These are phyloP conservation scores for Sceloporus tristichus DNA, from an alignment of 2,113 vertebrate genomes.

Conservation along the genomic window DNA sequence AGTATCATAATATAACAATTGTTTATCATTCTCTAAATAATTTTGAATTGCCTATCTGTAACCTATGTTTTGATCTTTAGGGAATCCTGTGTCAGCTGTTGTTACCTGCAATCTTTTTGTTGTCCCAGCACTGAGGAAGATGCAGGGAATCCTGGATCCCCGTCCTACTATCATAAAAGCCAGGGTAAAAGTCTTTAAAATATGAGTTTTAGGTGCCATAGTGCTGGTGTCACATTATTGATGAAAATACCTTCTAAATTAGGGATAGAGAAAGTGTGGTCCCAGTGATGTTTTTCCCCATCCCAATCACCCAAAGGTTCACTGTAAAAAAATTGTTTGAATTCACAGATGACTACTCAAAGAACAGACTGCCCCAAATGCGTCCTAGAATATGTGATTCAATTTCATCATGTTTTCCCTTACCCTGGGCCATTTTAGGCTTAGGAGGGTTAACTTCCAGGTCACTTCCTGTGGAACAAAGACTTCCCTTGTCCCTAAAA, in stretches of 20 bases:
- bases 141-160: conserved; percentile 99
- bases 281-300: too few relatives aligned
- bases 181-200: conserved; percentile 84
- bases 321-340: too few relatives aligned
- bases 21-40: conserved; percentile 38
- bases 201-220: conserved; percentile 9
- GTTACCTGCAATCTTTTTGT: conserved; percentile 99
- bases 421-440: too few relatives aligned
- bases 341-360: too few relatives aligned
- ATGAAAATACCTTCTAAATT: too few relatives aligned
- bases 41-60: conserved; percentile 27
- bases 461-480: too few relatives aligned
- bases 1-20: conserved; percentile 13
- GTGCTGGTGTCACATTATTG: conserved; percentile 18
- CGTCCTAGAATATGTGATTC: neutral
- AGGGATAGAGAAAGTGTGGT: too few relatives aligned
- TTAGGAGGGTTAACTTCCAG: too few relatives aligned
- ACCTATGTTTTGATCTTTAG: conserved; percentile 75
- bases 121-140: conserved; percentile 98
- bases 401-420: too few relatives aligned
- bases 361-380: neutral
- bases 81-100: conserved; percentile 98
- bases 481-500: too few relatives aligned
- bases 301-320: too few relatives aligned
- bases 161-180: conserved; percentile 99